These are phyloP conservation scores for Meandrusa payeni DNA, from an alignment of 2,888 invertebrate genomes.

Conservation along the genomic window DNA sequence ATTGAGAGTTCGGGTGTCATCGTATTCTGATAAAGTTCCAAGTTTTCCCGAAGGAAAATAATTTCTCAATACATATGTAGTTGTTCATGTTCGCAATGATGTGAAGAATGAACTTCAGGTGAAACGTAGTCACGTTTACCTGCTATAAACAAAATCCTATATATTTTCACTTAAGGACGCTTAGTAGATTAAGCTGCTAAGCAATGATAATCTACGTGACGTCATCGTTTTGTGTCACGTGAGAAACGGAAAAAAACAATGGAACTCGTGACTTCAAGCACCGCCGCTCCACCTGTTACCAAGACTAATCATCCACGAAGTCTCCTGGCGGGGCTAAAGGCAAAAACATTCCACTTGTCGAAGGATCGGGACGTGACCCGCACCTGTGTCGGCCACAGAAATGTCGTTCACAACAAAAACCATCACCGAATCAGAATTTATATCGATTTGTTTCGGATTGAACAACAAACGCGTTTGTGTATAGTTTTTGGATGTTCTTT, in stretches of 20 bases:
- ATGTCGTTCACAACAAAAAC: slow-evolving; percentile 26
- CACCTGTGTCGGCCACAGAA: slow-evolving; percentile 30
- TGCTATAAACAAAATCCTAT: neutral
- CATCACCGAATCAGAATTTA: slow-evolving; percentile 14
- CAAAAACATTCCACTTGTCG: slow-evolving; percentile 31
- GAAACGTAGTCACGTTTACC: too few species aligned
- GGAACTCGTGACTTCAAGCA: slow-evolving; percentile 33
- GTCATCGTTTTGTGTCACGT: slow-evolving; percentile 8
- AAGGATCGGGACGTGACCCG: slow-evolving; percentile 33
- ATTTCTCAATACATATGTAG: too few species aligned
- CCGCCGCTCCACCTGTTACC: slow-evolving; percentile 64
- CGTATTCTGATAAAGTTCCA: too few species aligned
- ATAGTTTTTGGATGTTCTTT: slow-evolving; percentile 6
- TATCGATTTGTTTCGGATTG: slow-evolving; percentile 18
- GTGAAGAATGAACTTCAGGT: too few species aligned
- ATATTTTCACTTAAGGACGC: neutral
- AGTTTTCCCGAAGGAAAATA: too few species aligned
- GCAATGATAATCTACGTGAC: slow-evolving; percentile 10
- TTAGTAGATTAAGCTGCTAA: neutral
- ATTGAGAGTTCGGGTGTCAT: too few species aligned
- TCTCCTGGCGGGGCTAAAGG: slow-evolving; percentile 30
- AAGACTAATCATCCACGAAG: slow-evolving; percentile 55
- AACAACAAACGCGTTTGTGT: neutral
- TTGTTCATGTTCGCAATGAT: too few species aligned
- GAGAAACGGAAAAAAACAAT: neutral